These are phyloP conservation scores for Sthenelais limicola DNA, from an alignment of 2,888 invertebrate genomes.

Conservation along the genomic window DNA sequence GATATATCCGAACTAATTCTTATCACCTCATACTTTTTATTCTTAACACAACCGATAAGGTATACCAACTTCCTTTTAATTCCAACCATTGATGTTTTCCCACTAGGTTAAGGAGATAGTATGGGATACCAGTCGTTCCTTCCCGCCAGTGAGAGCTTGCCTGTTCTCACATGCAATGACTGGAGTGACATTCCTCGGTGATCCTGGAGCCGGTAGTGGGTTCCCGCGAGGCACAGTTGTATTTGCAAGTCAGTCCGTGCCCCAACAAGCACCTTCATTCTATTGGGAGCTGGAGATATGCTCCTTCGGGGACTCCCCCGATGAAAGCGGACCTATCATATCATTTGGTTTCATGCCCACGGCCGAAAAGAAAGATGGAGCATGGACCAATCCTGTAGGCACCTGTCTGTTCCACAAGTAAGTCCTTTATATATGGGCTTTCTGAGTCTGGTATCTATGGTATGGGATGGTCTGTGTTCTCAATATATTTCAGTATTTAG, in stretches of 20 bases:
- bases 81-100: too few relatives aligned
- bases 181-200: conserved; percentile 70
- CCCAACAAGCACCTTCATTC: conserved; percentile 70
- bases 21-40: too few relatives aligned
- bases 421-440: too few relatives aligned
- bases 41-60: too few relatives aligned
- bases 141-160: conserved; percentile 69
- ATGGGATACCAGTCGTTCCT: conserved; percentile 66
- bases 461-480: too few relatives aligned
- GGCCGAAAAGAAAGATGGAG: conserved; percentile 71
- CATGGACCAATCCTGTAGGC: conserved; percentile 71
- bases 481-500: too few relatives aligned
- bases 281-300: conserved; percentile 71
- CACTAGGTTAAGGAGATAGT: conserved; percentile 66
- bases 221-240: conserved; percentile 71
- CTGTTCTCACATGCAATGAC: conserved; percentile 69
- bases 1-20: too few relatives aligned
- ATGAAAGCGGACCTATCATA: conserved; percentile 68
- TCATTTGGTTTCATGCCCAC: conserved; percentile 71
- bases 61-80: too few relatives aligned
- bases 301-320: conserved; percentile 68
- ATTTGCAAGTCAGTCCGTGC: conserved; percentile 69
- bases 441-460: too few relatives aligned
- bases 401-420: conserved; percentile 70
- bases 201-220: conserved; percentile 69